Conservation (phyloP, 2,113 vertebrate genomes). For the Xiphias gladius region DNA sequence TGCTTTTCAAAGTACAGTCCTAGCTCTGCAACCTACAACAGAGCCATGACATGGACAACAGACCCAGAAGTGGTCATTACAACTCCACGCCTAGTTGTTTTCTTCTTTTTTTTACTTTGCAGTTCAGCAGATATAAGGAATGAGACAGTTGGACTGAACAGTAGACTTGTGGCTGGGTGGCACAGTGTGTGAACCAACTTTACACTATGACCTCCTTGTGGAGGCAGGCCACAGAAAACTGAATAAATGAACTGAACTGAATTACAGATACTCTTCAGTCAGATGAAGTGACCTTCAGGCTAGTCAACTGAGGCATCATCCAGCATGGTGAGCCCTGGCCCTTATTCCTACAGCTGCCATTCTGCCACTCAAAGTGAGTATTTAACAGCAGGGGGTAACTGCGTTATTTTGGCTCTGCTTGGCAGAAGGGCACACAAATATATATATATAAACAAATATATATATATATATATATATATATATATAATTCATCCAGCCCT, state of each 20-base stretch:
- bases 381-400: not conserved
- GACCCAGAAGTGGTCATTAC: slow-evolving; percentile 3
- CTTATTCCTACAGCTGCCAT: not conserved
- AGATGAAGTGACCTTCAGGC: not conserved
- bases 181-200: not conserved
- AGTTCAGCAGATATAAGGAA: not conserved
- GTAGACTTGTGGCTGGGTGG: not conserved
- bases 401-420: not conserved
- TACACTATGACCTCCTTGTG: not conserved
- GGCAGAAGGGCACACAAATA: not conserved
- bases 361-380: not conserved
- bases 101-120: not conserved
- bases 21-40: not conserved
- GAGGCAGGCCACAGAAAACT: not conserved
- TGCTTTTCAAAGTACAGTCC: slow-evolving; percentile 4
- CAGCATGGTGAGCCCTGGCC: not conserved
- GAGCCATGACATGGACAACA: not conserved
- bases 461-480: too few species aligned
- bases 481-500: not conserved
- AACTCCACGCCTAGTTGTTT: not conserved
- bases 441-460: too few species aligned
- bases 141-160: not conserved
- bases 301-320: not conserved
- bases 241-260: not conserved
- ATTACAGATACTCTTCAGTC: slow-evolving; percentile 1